Percentiles rank a stretch among this genome's conserved stretches.
These are phyloP conservation scores for Mythimna loreyi DNA, from an alignment of 2,888 invertebrate genomes.

Conservation along the genomic window DNA sequence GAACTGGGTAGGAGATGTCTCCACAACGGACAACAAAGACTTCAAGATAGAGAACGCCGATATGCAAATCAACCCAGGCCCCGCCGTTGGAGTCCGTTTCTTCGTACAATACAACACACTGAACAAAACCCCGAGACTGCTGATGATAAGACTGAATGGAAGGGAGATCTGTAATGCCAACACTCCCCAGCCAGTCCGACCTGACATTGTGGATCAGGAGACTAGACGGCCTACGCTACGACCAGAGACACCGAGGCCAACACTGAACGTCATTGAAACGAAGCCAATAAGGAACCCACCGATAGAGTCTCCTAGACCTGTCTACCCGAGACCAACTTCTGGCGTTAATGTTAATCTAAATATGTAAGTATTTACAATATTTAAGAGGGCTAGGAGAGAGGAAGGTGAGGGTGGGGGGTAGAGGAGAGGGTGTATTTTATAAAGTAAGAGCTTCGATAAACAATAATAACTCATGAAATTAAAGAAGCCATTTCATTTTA, in stretches of 20 bases:
- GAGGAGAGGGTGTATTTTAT: too few species aligned
- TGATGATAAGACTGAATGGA: constrained; percentile 90
- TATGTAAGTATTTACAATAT: constrained; percentile 77
- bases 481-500: too few species aligned
- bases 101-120: constrained; percentile 91
- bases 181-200: constrained; percentile 73
- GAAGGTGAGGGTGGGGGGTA: too few species aligned
- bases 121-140: constrained; percentile 86
- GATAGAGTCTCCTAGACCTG: constrained; percentile 70
- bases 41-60: constrained; percentile 91
- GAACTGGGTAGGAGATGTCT: constrained; percentile 92
- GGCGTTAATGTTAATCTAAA: constrained; percentile 72
- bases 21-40: constrained; percentile 90
- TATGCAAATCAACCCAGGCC: constrained; percentile 90
- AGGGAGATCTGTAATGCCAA: constrained; percentile 90
- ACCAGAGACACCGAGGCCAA: constrained; percentile 24
- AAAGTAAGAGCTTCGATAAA: too few species aligned
- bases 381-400: too few species aligned
- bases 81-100: constrained; percentile 90
- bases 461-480: too few species aligned
- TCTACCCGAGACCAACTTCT: constrained; percentile 76
- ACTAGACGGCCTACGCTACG: constrained; percentile 8
- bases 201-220: constrained; percentile 50
- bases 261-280: constrained; percentile 25
- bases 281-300: constrained; percentile 76